Percentiles rank a stretch among this genome's conserved stretches.
These are phyloP conservation scores for Pollicipes pollicipes DNA, from an alignment of 1,140 invertebrate genomes.

Conservation along the genomic window DNA sequence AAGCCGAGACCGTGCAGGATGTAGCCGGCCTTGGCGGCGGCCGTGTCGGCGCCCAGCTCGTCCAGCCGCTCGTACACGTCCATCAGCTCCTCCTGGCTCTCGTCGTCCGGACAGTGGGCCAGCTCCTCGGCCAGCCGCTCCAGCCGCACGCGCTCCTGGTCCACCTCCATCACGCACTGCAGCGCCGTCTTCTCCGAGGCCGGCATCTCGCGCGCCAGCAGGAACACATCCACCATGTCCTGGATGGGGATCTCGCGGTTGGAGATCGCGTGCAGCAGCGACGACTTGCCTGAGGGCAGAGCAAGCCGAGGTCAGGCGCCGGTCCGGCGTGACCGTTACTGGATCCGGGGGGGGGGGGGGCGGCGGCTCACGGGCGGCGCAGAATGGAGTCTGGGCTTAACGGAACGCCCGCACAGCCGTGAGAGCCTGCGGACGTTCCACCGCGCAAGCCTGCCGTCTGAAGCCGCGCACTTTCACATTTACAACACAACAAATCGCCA, in stretches of 20 bases:
- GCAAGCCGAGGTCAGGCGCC: no score
- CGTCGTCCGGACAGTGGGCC: constrained; percentile 26
- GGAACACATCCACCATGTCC: constrained; percentile 93
- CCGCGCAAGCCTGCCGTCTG: no score
- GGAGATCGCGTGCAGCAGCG: constrained; percentile 73
- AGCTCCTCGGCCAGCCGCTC: constrained; percentile 87
- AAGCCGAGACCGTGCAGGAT: constrained; percentile 96
- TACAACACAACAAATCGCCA: no score
- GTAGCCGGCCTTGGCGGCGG: constrained; percentile 78
- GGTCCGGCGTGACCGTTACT: no score
- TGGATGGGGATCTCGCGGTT: constrained; percentile 91
- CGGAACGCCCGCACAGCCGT: no score
- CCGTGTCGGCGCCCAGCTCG: constrained; percentile 87
- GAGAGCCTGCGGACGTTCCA: no score
- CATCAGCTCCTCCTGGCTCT: constrained; percentile 73
- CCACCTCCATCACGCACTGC: constrained; percentile 95
- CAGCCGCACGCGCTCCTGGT: constrained; percentile 75
- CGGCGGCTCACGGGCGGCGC: no score
- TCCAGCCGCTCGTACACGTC: constrained; percentile 96
- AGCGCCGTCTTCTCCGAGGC: constrained; percentile 77
- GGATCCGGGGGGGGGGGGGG: no score
- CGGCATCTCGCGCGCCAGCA: constrained; percentile 89
- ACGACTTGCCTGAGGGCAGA: constrained; percentile 57
- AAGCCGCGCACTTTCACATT: no score
- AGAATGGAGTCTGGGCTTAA: constrained; percentile 10